Conservation (phyloP, 2,797 vertebrate species). For the Arrhamphus sclerolepis region DNA sequence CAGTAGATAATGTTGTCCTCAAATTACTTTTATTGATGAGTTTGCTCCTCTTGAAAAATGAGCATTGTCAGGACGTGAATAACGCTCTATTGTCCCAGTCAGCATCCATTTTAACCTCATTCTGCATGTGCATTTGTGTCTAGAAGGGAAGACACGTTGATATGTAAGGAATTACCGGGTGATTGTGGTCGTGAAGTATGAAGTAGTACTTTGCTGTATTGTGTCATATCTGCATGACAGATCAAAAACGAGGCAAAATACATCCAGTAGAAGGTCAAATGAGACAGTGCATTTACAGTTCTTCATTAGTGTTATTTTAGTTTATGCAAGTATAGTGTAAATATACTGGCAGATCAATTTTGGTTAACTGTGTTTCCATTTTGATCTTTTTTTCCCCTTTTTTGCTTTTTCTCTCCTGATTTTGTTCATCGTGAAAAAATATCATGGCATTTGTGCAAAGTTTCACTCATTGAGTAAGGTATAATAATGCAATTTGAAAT, state of each 20-base stretch:
- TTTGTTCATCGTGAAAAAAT: too few species aligned
- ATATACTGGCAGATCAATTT: too few species aligned
- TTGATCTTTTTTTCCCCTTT: too few species aligned
- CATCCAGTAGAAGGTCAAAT: constrained; percentile 2
- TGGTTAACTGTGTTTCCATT: too few species aligned
- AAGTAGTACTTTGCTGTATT: constrained; percentile 12
- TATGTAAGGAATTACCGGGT: constrained; percentile 26
- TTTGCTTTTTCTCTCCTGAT: too few species aligned
- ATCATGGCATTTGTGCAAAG: too few species aligned
- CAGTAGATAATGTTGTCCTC: constrained; percentile 66
- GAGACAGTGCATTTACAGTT: too few species aligned
- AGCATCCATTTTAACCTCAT: constrained; percentile 54
- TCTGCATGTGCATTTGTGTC: constrained; percentile 35
- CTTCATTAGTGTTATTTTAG: too few species aligned
- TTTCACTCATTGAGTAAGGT: too few species aligned
- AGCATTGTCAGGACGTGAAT: constrained; percentile 66
- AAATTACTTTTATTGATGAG: constrained; percentile 74
- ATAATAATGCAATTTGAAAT: too few species aligned
- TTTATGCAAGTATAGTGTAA: too few species aligned
- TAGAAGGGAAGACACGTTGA: constrained; percentile 19
- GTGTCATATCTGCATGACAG: neutral
- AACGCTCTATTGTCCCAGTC: constrained; percentile 58
- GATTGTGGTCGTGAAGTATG: constrained; percentile 6
- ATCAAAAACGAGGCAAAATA: neutral
- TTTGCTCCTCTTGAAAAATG: constrained; percentile 71